Evolutionary conservation across 2,113 vertebrate genomes (phyloP).

Genomic region (Dermatemys mawii): DNA sequence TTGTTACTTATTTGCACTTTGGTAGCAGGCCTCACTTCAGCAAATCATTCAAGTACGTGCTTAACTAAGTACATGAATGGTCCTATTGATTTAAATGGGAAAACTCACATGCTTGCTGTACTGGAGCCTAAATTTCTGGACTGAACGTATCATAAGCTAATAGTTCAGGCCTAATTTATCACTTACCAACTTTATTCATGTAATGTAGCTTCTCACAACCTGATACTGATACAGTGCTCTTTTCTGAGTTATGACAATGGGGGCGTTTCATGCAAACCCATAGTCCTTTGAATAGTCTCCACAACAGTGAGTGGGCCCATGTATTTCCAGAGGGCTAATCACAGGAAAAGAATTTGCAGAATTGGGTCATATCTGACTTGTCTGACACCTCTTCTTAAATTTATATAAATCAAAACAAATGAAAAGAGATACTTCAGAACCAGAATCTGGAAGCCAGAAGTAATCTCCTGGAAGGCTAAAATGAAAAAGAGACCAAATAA

Average conservation of each 20-base stretch:
- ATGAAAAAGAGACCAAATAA: neutral
- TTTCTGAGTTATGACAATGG: neutral
- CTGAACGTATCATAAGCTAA: neutral
- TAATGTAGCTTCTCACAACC: neutral
- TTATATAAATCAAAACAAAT: neutral
- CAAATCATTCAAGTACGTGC: neutral
- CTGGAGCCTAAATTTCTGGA: accelerated
- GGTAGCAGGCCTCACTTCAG: neutral
- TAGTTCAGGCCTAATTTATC: neutral
- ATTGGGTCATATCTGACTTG: neutral
- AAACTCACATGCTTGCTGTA: neutral
- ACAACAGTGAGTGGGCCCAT: neutral
- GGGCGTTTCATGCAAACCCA: neutral
- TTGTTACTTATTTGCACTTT: neutral
- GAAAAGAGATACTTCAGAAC: neutral
- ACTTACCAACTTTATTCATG: neutral
- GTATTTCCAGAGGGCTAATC: neutral
- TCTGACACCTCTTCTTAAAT: neutral
- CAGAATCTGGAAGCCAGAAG: neutral
- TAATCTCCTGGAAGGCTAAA: neutral
- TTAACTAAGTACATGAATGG: neutral
- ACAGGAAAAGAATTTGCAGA: neutral
- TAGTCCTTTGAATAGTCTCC: neutral
- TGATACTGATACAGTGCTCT: neutral
- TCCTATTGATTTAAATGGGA: neutral